Base-by-base conservation (phyloP, 92 coral and sea anemone genomes). In the Zoanthus sociatus region DNA sequence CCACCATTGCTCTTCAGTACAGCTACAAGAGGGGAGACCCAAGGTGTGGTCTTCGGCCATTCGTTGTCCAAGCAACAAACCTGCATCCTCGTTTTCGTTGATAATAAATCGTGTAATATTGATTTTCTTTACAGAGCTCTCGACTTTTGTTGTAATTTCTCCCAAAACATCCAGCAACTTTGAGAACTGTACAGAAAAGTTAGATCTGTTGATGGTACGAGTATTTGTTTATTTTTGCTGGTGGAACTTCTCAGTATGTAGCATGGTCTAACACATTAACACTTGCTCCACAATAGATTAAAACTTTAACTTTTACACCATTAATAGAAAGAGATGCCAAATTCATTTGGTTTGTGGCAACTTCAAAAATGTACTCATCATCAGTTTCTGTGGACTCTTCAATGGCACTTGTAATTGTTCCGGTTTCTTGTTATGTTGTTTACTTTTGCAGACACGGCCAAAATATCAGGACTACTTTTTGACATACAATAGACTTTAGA, bases 401-500 rank as follows among this genome's bases (percentile, higher is more conserved):
- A 26, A 26, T 26, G 70, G 70, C 70, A 16, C 30, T 32, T 33
- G 18, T 13, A 68, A 7, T 68, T 32, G 73, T 68, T 68, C 44
- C 33, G 32, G 32, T 68, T 20, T 68, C 21, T 31, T 18, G 32
- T 68, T 32, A 33, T 8, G 7, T 68, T 68, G 0, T 48, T 56
- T 56, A 9, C 15, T 14, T 56, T 56, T 56, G 63, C 44, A 68
- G 44, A 68, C 73, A 68, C 73, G 73, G 32, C 73, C 73, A 68
- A 68, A 68, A 68, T 68, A 8, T 68, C 73, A 26, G n/a, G n/a
- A n/a, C 73, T 68, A 68, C 73, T n/a, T 68, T 68, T 32, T 68
- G 21, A 1, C 31, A 16, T 18, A 20, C 73, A 11, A 1, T 16
- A 32, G 32, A 68, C 44, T 68, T 68, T 26, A 26, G 26, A 26